These are phyloP conservation scores for Tetragnatha versicolor DNA, from an alignment of 1,140 invertebrate species.

Conservation along the genomic window DNA sequence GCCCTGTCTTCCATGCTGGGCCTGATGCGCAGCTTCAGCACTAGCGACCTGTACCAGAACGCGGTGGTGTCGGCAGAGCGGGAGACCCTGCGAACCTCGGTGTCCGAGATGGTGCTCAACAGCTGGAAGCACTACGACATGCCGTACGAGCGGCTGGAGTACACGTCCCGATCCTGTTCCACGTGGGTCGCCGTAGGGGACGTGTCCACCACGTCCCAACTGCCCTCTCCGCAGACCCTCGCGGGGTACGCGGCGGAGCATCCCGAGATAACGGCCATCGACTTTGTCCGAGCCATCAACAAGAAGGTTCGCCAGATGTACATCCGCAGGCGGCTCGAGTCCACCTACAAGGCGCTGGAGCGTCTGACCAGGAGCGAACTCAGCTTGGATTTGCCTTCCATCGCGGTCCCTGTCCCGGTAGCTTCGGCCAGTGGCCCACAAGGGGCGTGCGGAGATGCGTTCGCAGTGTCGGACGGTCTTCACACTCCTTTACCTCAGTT, in stretches of 20 bases:
- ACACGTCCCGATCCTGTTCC: constrained; percentile 80
- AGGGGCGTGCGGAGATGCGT: neutral
- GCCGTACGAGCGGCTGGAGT: constrained; percentile 66
- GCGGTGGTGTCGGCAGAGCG: constrained; percentile 17
- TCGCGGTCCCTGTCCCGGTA: constrained; percentile 44
- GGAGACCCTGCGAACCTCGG: constrained; percentile 49
- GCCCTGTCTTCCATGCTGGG: constrained; percentile 79
- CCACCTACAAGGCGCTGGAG: constrained; percentile 82
- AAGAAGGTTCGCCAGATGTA: constrained; percentile 81
- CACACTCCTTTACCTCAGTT: constrained; percentile 43
- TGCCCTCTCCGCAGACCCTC: constrained; percentile 74
- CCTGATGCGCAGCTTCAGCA: constrained; percentile 81
- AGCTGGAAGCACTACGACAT: constrained; percentile 59
- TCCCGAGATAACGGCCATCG: constrained; percentile 72
- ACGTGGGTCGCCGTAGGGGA: constrained; percentile 86
- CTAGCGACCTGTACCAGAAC: constrained; percentile 72
- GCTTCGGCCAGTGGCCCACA: constrained; percentile 9
- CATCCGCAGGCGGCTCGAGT: constrained; percentile 76
- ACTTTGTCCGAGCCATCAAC: constrained; percentile 79
- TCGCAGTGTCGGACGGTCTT: neutral
- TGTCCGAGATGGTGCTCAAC: constrained; percentile 54
- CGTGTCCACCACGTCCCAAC: constrained; percentile 73
- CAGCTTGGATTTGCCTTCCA: constrained; percentile 61
- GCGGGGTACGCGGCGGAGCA: constrained; percentile 50
- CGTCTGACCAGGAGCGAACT: constrained; percentile 82